Percentiles rank a stretch among this genome's conserved stretches.
Evolutionary conservation across 2,113 vertebrate genomes (phyloP).

Genomic region (Ctenodactylus gundi): DNA sequence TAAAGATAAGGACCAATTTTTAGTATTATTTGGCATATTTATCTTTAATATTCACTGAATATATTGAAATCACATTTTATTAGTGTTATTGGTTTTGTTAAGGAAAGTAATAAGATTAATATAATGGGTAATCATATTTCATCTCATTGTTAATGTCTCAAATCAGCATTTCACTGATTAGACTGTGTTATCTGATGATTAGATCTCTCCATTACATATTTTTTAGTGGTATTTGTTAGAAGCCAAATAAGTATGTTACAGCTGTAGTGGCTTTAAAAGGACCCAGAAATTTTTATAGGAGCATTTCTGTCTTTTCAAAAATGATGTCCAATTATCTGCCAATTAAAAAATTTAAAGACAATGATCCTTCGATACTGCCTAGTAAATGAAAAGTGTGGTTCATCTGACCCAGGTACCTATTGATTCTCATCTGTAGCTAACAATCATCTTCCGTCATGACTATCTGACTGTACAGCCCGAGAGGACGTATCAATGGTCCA

Average conservation of each 20-base stretch:
- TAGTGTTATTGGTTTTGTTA: slow-evolving; percentile 12
- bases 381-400: not conserved
- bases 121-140: slow-evolving; percentile 31
- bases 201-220: not conserved
- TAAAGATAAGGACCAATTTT: slow-evolving; percentile 21
- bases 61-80: not conserved
- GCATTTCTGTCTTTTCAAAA: slow-evolving; percentile 45
- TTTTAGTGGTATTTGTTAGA: slow-evolving; percentile 24
- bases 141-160: slow-evolving; percentile 37
- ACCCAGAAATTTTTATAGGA: not conserved
- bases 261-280: slow-evolving; percentile 29
- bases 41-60: not conserved
- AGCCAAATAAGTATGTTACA: not conserved
- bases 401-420: not conserved
- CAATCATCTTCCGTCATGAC: not conserved
- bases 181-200: slow-evolving; percentile 24
- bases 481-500: not conserved
- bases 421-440: not conserved
- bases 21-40: slow-evolving; percentile 34
- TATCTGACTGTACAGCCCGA: not conserved
- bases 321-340: not conserved
- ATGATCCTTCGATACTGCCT: not conserved
- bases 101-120: slow-evolving; percentile 37
- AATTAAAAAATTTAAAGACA: not conserved
- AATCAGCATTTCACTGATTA: slow-evolving; percentile 43